These are phyloP conservation scores for Drosophila carrolli DNA, from an alignment of 1,140 invertebrate genomes.

Conservation along the genomic window DNA sequence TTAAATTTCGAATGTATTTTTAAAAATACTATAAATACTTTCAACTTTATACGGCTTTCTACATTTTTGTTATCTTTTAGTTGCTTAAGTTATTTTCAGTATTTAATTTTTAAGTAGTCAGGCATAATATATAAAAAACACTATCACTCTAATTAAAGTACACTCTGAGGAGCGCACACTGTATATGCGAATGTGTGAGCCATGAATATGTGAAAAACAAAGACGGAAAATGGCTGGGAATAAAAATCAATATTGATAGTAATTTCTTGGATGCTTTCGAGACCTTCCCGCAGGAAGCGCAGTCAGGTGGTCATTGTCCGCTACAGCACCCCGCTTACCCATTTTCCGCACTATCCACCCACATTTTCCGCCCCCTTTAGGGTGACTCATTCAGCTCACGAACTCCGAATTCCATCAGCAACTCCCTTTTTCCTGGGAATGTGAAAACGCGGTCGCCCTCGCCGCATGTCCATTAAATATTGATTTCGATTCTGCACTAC, in stretches of 20 bases:
- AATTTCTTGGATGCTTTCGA: slow-evolving; percentile 39
- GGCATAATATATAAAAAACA: too few relatives aligned
- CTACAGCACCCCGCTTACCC: slow-evolving; percentile 9
- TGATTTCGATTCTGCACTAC: slow-evolving; percentile 54
- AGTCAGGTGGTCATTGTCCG: slow-evolving; percentile 75
- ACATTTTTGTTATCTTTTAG: too few relatives aligned
- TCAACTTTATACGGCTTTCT: too few relatives aligned
- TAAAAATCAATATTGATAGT: slow-evolving; percentile 78
- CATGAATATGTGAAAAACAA: slow-evolving; percentile 68
- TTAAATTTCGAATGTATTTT: too few relatives aligned
- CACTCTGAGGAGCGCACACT: neutral
- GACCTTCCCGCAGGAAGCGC: slow-evolving; percentile 40
- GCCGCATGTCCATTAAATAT: slow-evolving; percentile 59
- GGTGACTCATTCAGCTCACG: slow-evolving; percentile 58
- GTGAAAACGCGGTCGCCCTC: slow-evolving; percentile 40
- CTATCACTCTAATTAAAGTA: neutral
- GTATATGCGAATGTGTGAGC: slow-evolving; percentile 48
- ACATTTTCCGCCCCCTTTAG: slow-evolving; percentile 4
- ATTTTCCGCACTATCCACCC: neutral
- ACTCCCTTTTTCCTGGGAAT: slow-evolving; percentile 20
- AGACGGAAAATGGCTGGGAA: slow-evolving; percentile 28
- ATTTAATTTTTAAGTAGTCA: too few relatives aligned
- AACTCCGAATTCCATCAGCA: slow-evolving; percentile 21
- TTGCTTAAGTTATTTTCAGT: too few relatives aligned
- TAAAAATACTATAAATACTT: too few relatives aligned